Evolutionary conservation across 2,888 invertebrate genomes (phyloP).

Genomic region (Pyrrhia umbra): DNA sequence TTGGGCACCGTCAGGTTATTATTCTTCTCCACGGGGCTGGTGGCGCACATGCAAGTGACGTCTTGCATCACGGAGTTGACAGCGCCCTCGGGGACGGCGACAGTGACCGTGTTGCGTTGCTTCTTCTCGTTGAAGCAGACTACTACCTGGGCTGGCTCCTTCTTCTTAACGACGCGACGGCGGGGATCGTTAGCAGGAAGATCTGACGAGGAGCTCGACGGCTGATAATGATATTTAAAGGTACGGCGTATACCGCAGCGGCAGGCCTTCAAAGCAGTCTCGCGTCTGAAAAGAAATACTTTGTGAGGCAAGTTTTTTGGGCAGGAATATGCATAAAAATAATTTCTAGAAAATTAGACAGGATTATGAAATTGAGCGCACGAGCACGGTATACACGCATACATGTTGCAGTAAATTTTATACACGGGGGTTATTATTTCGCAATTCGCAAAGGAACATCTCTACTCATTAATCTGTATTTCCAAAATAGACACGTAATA

Average conservation of each 20-base stretch:
- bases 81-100: slow-evolving; percentile 49
- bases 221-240: slow-evolving; percentile 72
- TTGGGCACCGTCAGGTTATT: slow-evolving; percentile 54
- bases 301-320: slow-evolving; percentile 13
- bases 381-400: no score
- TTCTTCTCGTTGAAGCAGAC: slow-evolving; percentile 69
- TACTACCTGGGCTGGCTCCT: slow-evolving; percentile 66
- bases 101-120: slow-evolving; percentile 52
- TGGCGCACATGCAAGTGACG: slow-evolving; percentile 54
- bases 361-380: no score
- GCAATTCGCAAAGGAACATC: no score
- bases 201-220: slow-evolving; percentile 83
- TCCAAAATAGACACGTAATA: no score
- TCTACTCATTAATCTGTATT: no score
- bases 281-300: slow-evolving; percentile 69
- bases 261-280: slow-evolving; percentile 76
- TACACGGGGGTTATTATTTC: no score
- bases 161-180: slow-evolving; percentile 59
- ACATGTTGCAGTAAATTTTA: no score
- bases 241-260: slow-evolving; percentile 77
- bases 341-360: no score
- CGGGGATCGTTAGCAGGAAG: slow-evolving; percentile 28
- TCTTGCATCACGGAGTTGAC: slow-evolving; percentile 22
- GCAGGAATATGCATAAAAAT: no score
- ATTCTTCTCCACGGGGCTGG: slow-evolving; percentile 69